Percentiles rank a stretch among this genome's conserved stretches.
phyloP scores from a whole-genome alignment of 1,140 invertebrate species.

The Drosophila grimshawi region DNA sequence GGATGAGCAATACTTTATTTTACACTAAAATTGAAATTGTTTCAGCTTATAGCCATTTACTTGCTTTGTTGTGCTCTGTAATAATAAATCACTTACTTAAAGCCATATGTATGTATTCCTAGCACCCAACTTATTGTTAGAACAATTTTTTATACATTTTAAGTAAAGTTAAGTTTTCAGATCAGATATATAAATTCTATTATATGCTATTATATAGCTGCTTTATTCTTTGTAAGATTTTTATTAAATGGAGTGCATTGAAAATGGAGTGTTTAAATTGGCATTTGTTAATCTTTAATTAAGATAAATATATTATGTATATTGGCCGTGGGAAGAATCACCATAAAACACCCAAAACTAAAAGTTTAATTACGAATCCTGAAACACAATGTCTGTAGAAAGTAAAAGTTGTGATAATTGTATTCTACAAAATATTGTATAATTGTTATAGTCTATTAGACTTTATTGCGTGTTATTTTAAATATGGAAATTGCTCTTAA shows the following conservation, averaged over 20 bases:
- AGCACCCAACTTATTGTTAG: no score
- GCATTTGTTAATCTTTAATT: conserved; percentile 10
- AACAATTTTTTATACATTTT: no score
- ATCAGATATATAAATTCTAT: no score
- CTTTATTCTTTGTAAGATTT: neutral
- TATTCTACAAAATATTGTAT: neutral
- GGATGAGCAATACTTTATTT: conserved; percentile 44
- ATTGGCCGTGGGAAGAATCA: conserved; percentile 31
- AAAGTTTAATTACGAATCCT: neutral
- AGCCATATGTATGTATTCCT: conserved; percentile 22
- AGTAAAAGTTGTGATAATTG: neutral
- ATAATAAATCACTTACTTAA: conserved; percentile 37
- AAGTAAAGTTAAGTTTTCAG: no score
- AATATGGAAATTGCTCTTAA: conserved; percentile 17
- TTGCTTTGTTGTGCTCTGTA: conserved; percentile 9
- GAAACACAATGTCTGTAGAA: neutral
- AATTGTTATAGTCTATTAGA: neutral
- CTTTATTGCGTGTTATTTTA: neutral
- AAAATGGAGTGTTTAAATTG: neutral
- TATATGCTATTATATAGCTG: no score
- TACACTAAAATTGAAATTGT: conserved; percentile 32
- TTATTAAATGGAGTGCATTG: no score
- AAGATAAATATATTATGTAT: conserved; percentile 27
- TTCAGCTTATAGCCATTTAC: conserved; percentile 16
- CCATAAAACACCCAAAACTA: conserved; percentile 8